Evolutionary conservation across 2,797 vertebrate genomes (phyloP), one percentile per base, ranked within the genome.

Genomic region (Gymnopithys bicolor): DNA sequence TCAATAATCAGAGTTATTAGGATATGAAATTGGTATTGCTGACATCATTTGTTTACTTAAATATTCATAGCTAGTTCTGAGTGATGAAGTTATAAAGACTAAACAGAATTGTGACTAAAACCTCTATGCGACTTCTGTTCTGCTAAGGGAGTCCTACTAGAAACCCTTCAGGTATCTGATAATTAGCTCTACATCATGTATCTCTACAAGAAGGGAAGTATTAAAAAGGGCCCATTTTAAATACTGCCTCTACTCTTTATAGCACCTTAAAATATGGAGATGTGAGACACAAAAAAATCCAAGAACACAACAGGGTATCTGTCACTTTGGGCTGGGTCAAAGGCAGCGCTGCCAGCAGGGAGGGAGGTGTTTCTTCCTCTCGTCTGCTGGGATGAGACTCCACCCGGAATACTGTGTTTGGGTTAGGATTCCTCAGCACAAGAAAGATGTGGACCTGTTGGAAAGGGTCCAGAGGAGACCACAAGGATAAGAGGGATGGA

Each of bases 21-120:
- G n/a, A 48, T 87, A 56, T 68, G 68, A 80, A 83, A 68, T 76
- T 60, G 9, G 90, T 84, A 32, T 39, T 83, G 51, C 83, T 83
- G 49, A 19, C 22, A 53, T 45, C 74, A 60, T 74, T 86, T 94
- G 18, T 64, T 89, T 85, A 74, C 48, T 27, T 70, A 81, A 66
- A 52, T 77, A 39, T 53, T 78, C 32, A n/a, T 84, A 63, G 53
- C 25, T 64, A 30, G 8, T 74, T 90, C 45, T 76, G 17, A 22
- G 22, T 2, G 7, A 35, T 73, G 41, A 70, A 84, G n/a, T 46
- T 82, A 25, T 1, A 51, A 69, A 74, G 33, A 33, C 28, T 52
- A 41, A 78, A n/a, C 18, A 21, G 30, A 52, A 22, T 24, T 70
- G 39, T 69, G 55, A 62, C 18, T 88, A 52, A 71, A 69, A 73